phyloP scores from a whole-genome alignment of 1,140 invertebrate species.

The Cydia splendana region DNA sequence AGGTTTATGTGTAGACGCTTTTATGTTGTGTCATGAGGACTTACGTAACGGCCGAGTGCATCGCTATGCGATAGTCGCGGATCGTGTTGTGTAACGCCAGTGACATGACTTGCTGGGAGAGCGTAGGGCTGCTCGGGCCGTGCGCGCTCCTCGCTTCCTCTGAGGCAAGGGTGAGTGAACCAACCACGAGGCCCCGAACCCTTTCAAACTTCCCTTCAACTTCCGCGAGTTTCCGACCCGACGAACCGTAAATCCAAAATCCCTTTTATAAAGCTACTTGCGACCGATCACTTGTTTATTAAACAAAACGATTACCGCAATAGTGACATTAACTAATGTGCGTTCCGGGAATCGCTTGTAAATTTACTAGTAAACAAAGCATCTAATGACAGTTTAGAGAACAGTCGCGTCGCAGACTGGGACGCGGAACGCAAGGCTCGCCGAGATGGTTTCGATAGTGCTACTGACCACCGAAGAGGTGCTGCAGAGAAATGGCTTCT shows the following conservation, averaged over 20 bases:
- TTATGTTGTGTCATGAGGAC: conserved; percentile 56
- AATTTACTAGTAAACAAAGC: conserved; percentile 21
- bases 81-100: conserved; percentile 42
- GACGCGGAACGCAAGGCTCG: not conserved
- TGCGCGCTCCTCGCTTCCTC: conserved; percentile 76
- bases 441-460: conserved; percentile 66
- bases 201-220: conserved; percentile 1
- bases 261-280: not conserved
- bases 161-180: conserved; percentile 71
- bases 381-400: conserved; percentile 15
- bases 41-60: conserved; percentile 69
- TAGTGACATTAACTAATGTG: conserved; percentile 14
- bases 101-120: conserved; percentile 79
- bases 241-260: not conserved
- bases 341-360: conserved; percentile 12
- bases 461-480: conserved; percentile 71
- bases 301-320: conserved; percentile 14
- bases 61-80: conserved; percentile 51
- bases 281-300: not conserved
- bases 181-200: conserved; percentile 16
- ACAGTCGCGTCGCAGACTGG: conserved; percentile 14
- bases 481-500: conserved; percentile 66
- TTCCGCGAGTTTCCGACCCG: conserved; percentile 7
- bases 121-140: conserved; percentile 75
- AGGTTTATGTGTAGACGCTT: conserved; percentile 72